These are phyloP conservation scores for Orthonyx spaldingii DNA, from an alignment of 2,113 vertebrate genomes.

Conservation along the genomic window DNA sequence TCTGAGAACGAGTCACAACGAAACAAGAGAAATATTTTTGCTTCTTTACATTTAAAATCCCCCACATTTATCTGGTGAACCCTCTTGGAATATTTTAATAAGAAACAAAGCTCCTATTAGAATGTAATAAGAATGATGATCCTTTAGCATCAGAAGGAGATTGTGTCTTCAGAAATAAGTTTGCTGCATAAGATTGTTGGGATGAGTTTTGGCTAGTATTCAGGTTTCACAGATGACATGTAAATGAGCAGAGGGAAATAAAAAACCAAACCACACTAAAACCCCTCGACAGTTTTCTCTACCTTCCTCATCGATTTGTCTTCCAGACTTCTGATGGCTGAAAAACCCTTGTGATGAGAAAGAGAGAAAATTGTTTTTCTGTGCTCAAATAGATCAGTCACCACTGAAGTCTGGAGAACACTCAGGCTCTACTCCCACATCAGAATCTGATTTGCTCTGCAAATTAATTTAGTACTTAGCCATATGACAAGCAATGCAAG, in stretches of 20 bases:
- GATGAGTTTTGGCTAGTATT: background rate
- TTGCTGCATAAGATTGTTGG: background rate
- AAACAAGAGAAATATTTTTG: background rate
- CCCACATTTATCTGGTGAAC: background rate
- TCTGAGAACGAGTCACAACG: background rate
- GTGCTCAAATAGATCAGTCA: background rate
- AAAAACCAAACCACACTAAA: background rate
- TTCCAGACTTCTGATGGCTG: background rate
- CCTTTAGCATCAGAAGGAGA: background rate
- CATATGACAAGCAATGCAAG: background rate
- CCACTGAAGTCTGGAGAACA: background rate
- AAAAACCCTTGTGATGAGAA: background rate
- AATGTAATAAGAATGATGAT: background rate
- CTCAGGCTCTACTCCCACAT: background rate
- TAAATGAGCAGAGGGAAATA: background rate
- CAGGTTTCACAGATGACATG: background rate
- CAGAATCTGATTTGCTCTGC: background rate
- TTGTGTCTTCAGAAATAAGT: background rate
- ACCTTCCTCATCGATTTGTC: background rate
- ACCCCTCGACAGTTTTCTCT: background rate
- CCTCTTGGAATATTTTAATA: background rate
- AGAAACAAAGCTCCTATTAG: background rate
- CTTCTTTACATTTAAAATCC: background rate
- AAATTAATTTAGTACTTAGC: conserved; percentile 25
- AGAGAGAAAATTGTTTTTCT: background rate